A percentile compares a stretch with the other conserved stretches of the same genome.
Conservation (phyloP, 2,797 vertebrate genomes). For the Scolopax bukidnonensis region DNA sequence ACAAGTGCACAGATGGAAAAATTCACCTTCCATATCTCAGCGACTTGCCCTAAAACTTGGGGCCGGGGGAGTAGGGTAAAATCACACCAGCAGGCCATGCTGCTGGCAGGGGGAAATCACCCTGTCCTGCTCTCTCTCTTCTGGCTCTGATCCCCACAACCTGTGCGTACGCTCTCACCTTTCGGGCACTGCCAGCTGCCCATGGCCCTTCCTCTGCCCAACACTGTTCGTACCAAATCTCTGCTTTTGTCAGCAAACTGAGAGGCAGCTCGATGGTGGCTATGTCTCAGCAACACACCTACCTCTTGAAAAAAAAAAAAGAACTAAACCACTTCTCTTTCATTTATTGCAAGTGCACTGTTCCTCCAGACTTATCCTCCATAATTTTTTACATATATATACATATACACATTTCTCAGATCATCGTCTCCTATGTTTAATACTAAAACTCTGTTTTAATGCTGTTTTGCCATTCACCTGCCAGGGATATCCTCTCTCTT, state of each 20-base stretch:
- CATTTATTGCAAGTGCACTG: background rate
- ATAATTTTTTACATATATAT: background rate
- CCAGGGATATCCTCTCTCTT: background rate
- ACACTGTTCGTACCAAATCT: background rate
- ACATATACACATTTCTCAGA: background rate
- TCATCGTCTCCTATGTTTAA: background rate
- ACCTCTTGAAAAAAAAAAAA: background rate
- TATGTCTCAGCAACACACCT: background rate
- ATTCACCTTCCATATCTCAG: background rate
- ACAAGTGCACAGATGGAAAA: fast-evolving
- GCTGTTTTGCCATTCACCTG: background rate
- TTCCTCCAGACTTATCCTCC: background rate
- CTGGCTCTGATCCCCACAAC: background rate
- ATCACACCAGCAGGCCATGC: fast-evolving
- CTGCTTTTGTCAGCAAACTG: background rate
- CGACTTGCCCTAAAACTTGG: background rate
- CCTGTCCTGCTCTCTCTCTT: background rate
- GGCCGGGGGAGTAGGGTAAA: background rate
- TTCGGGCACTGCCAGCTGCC: background rate
- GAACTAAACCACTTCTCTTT: background rate
- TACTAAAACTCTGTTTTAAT: background rate
- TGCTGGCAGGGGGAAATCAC: background rate
- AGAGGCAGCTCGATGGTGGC: too few species aligned
- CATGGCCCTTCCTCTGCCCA: background rate
- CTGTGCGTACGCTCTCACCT: fast-evolving